These are phyloP conservation scores for Drosophila sturtevanti DNA, from an alignment of 1,140 invertebrate genomes.

Conservation along the genomic window DNA sequence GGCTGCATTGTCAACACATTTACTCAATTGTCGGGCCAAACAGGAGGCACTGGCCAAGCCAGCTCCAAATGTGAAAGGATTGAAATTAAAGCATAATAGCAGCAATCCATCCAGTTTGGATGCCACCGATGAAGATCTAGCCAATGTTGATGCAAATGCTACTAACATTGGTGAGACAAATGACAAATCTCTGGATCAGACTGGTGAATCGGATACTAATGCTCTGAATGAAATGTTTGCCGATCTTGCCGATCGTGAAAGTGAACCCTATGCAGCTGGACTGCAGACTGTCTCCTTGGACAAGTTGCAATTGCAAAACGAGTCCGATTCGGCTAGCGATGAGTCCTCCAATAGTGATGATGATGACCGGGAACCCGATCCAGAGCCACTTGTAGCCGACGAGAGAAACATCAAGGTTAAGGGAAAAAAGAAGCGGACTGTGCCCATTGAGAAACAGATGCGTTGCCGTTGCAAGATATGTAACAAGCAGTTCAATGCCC, in stretches of 20 bases:
- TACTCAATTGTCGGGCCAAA: conserved; percentile 84
- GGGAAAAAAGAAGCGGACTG: conserved; percentile 63
- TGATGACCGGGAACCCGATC: conserved; percentile 16
- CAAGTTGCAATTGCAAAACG: conserved; percentile 50
- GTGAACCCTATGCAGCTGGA: conserved; percentile 42
- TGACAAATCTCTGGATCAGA: conserved; percentile 1
- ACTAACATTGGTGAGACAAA: conserved; percentile 34
- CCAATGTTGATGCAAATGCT: conserved; percentile 11
- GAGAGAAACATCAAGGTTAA: conserved; percentile 45
- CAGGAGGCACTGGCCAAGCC: conserved; percentile 68
- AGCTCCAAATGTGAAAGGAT: conserved; percentile 51
- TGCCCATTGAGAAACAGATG: conserved; percentile 67
- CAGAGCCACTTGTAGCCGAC: conserved; percentile 27
- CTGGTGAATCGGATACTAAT: conserved; percentile 16
- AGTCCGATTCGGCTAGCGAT: conserved; percentile 52
- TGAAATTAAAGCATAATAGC: conserved; percentile 33
- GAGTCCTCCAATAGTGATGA: conserved; percentile 45
- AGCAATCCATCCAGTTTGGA: conserved; percentile 35
- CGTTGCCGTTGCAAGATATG: conserved; percentile 79
- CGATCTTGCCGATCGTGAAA: conserved; percentile 54
- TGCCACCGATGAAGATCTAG: conserved; percentile 26
- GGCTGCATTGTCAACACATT: conserved; percentile 86
- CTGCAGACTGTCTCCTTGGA: conserved; percentile 72
- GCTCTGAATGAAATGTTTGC: conserved; percentile 61
- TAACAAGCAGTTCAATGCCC: conserved; percentile 79